Evolutionary conservation across 1,140 invertebrate species (phyloP).

Genomic region (Kradibia gibbosae): DNA sequence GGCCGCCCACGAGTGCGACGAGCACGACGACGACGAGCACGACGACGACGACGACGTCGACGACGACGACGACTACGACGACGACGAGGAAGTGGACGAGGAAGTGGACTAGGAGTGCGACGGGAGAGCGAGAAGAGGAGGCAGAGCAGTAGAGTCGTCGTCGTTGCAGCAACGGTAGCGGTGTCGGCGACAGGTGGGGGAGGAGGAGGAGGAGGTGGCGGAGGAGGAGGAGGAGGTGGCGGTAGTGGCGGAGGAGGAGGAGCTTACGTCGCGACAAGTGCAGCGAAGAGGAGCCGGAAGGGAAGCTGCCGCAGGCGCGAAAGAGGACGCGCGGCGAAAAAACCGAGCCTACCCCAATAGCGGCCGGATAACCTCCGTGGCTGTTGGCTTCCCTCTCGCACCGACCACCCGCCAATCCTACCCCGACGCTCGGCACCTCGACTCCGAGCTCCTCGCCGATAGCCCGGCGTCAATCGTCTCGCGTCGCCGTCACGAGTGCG

Average conservation of each 20-base stretch:
- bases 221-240: not conserved
- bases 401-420: too few species aligned
- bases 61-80: conserved; percentile 10
- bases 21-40: conserved; percentile 5
- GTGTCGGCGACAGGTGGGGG: not conserved
- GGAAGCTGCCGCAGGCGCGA: too few species aligned
- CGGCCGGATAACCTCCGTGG: too few species aligned
- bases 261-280: not conserved
- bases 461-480: not conserved
- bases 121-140: too few species aligned
- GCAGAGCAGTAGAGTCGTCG: conserved; percentile 14
- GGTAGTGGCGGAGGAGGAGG: conserved; percentile 13
- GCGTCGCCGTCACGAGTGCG: conserved; percentile 11
- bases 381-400: too few species aligned
- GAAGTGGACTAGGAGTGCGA: not conserved
- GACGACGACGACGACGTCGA: not conserved
- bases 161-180: not conserved
- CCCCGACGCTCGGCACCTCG: too few species aligned
- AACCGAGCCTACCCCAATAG: too few species aligned
- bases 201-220: not conserved
- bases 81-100: conserved; percentile 12
- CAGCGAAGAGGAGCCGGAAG: not conserved
- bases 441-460: not conserved
- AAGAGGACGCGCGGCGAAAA: too few species aligned
- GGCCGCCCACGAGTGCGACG: not conserved